Evolutionary conservation across 1,140 invertebrate genomes (phyloP).

Genomic region (Diploscapter pachys): DNA sequence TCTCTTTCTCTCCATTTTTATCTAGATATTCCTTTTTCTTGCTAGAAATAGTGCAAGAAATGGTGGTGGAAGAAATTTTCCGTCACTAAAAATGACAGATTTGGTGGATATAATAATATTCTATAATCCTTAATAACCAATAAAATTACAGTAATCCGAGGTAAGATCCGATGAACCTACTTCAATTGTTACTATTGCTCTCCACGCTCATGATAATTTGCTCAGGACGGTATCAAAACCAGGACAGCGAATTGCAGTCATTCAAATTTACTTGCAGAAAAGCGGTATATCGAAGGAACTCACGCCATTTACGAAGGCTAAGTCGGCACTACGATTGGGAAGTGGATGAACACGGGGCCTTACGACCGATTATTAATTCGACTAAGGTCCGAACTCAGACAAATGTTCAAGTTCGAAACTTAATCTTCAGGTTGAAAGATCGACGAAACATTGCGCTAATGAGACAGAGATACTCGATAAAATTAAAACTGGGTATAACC

Average conservation of each 20-base stretch:
- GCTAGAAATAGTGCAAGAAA: neutral
- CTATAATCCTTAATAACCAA: too few relatives aligned
- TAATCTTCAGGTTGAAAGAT: constrained; percentile 31
- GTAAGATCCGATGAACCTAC: constrained; percentile 8
- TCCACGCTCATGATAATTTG: constrained; percentile 12
- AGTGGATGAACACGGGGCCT: constrained; percentile 47
- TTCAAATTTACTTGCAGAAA: constrained; percentile 40
- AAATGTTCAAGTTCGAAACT: neutral
- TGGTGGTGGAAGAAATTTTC: too few relatives aligned
- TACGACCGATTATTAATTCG: constrained; percentile 48
- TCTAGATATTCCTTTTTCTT: neutral
- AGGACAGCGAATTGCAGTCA: neutral
- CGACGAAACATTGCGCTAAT: constrained; percentile 46
- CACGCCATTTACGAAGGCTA: constrained; percentile 51
- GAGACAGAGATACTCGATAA: constrained; percentile 55
- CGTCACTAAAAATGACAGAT: too few relatives aligned
- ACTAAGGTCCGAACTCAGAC: constrained; percentile 29
- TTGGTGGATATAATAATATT: too few relatives aligned
- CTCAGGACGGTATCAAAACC: neutral
- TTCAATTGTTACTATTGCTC: constrained; percentile 21
- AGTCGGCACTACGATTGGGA: constrained; percentile 57
- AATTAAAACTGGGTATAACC: constrained; percentile 52
- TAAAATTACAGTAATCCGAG: too few relatives aligned
- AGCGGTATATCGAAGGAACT: constrained; percentile 56
- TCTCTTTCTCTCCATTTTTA: constrained; percentile 3